These are phyloP conservation scores for Euphonia xanthogaster DNA, from an alignment of 2,797 vertebrate genomes.

Conservation along the genomic window DNA sequence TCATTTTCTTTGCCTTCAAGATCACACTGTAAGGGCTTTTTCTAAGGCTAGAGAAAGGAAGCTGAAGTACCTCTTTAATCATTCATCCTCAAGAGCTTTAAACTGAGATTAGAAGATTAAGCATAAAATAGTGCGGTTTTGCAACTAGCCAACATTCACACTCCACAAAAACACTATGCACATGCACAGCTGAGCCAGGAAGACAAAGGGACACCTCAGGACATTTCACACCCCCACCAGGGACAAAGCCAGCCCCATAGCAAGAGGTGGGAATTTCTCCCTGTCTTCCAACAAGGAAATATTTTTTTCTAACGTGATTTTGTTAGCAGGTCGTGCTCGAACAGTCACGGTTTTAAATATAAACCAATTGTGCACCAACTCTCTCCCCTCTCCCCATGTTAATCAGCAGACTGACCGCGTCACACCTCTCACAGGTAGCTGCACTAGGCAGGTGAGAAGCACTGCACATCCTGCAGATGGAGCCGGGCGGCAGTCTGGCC, in stretches of 20 bases:
- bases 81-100: background rate
- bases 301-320: background rate
- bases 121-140: background rate
- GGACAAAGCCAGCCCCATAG: background rate
- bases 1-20: constrained; percentile 17
- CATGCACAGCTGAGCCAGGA: background rate
- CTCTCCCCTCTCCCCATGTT: background rate
- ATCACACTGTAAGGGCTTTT: background rate
- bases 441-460: background rate
- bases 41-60: background rate
- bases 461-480: fast-evolving
- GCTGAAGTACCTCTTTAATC: background rate
- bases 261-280: background rate
- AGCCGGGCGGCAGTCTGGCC: fast-evolving
- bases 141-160: background rate
- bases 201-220: background rate
- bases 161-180: background rate
- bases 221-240: background rate
- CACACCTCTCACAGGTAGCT: background rate
- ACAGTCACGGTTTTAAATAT: background rate
- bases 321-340: background rate
- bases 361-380: background rate
- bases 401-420: background rate
- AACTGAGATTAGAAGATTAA: background rate
- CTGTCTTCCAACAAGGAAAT: background rate